phyloP scores from a whole-genome alignment of 2,113 vertebrate genomes.

The Mixornis gularis region DNA sequence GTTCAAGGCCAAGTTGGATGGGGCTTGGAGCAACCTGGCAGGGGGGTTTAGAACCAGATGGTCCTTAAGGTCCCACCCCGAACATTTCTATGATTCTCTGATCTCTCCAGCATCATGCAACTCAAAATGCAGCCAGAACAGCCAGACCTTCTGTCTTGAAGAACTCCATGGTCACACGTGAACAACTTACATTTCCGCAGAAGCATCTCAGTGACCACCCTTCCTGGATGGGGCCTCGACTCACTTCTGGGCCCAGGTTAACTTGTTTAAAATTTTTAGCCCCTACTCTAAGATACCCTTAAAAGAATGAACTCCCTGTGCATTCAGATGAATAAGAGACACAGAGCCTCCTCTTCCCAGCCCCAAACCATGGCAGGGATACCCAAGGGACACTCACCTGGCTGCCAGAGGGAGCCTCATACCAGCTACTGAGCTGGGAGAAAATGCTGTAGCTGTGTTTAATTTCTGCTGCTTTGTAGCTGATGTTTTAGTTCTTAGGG shows the following conservation, averaged over 20 bases:
- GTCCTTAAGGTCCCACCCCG: not conserved
- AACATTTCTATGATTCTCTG: not conserved
- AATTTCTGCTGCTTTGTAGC: not conserved
- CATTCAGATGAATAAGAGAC: not conserved
- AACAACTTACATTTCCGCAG: not conserved
- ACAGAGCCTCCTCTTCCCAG: not conserved
- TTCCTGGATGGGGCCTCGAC: accelerated
- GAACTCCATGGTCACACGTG: not conserved
- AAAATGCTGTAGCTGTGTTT: not conserved
- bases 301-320: not conserved
- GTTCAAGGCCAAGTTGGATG: not conserved
- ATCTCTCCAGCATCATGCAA: not conserved
- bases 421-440: not conserved
- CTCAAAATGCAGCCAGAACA: not conserved
- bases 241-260: not conserved
- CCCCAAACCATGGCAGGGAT: not conserved
- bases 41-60: not conserved
- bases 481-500: not conserved
- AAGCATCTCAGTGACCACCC: not conserved
- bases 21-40: not conserved
- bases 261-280: not conserved
- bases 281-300: not conserved
- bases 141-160: not conserved
- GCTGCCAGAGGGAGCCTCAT: not conserved
- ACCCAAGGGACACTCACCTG: not conserved